Conservation (phyloP, 2,888 invertebrate genomes). For the Hoplodrina blanda region DNA sequence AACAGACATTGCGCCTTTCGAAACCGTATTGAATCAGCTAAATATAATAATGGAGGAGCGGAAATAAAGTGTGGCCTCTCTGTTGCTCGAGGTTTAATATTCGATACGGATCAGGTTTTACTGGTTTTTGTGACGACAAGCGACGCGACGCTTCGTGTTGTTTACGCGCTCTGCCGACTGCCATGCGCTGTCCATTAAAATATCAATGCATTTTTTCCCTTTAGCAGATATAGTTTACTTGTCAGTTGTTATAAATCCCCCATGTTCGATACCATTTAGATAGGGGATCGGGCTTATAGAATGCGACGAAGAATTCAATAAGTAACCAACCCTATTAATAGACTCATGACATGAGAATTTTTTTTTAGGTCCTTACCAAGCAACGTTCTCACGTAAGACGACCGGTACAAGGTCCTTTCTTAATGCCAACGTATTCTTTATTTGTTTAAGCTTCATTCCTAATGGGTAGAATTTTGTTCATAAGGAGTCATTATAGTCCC, state of each 20-base stretch:
- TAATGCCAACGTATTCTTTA: constrained; percentile 21
- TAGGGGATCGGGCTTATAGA: constrained; percentile 41
- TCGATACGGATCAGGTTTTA: constrained; percentile 62
- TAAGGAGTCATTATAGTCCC: neutral
- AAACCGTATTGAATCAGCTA: constrained; percentile 33
- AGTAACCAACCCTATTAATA: constrained; percentile 52
- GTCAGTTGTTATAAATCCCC: constrained; percentile 27
- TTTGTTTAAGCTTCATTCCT: constrained; percentile 3
- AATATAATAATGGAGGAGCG: constrained; percentile 49
- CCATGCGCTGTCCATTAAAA: constrained; percentile 37
- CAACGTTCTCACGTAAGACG: constrained; percentile 52
- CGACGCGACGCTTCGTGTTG: constrained; percentile 57
- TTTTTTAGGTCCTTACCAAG: constrained; percentile 52
- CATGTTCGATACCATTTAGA: constrained; percentile 27
- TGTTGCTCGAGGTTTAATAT: constrained; percentile 51
- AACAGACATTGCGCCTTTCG: constrained; percentile 1
- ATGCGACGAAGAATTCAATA: constrained; percentile 42
- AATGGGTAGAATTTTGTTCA: constrained; percentile 7
- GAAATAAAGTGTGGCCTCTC: constrained; percentile 58
- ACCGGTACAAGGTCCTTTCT: constrained; percentile 42
- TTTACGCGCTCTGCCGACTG: constrained; percentile 33
- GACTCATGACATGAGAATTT: constrained; percentile 50
- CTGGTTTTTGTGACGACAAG: constrained; percentile 58
- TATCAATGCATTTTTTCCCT: constrained; percentile 46
- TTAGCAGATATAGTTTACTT: constrained; percentile 6